A percentile compares a stretch with the other conserved stretches of the same genome.
Conservation (phyloP, 2,113 vertebrate genomes). For the Strigops habroptila region DNA sequence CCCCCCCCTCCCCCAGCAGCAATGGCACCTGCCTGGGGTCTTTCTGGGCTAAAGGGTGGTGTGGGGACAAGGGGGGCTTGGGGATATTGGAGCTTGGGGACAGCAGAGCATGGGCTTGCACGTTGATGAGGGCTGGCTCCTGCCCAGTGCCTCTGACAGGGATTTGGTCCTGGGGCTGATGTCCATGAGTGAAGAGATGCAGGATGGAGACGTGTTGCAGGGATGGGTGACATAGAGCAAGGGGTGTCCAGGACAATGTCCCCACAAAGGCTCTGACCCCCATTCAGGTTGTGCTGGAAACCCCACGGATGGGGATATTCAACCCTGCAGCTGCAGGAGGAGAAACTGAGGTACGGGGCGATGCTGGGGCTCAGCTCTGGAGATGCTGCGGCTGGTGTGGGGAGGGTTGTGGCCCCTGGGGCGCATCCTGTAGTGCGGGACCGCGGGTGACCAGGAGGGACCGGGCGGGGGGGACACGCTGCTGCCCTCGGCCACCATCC, state of each 20-base stretch:
- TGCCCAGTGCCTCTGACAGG: fast-evolving
- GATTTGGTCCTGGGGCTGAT: not conserved
- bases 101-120: not conserved
- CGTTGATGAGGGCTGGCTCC: not conserved
- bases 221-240: not conserved
- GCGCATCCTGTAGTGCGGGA: not conserved
- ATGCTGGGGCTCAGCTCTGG: not conserved
- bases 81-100: not conserved
- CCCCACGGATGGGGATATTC: not conserved
- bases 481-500: fast-evolving
- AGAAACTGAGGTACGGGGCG: not conserved
- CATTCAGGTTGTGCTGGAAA: fast-evolving
- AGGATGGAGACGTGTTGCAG: fast-evolving
- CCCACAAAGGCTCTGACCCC: fast-evolving
- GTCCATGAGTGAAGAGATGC: fast-evolving
- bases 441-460: too few relatives aligned
- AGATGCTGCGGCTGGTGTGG: fast-evolving
- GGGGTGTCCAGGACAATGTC: not conserved
- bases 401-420: not conserved
- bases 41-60: not conserved
- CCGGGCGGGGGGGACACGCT: fast-evolving
- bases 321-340: not conserved
- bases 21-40: not conserved
- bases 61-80: fast-evolving
- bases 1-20: not conserved